Evolutionary conservation across 2,888 invertebrate species (phyloP), one percentile per base, ranked within the genome.

Genomic region (Sphaeridia pumilis): DNA sequence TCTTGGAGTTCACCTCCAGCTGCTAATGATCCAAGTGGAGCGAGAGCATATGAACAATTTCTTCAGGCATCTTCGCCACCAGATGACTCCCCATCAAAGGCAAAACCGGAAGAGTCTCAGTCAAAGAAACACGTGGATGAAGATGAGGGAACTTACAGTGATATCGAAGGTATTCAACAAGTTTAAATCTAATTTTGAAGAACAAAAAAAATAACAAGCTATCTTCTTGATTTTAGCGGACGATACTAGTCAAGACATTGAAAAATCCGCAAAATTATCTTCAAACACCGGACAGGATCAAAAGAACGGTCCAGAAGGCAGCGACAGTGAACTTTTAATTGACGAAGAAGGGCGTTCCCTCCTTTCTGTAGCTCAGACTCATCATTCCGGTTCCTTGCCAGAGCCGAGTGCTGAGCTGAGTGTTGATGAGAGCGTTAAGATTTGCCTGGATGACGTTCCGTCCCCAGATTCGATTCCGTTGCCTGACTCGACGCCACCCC

Each of bases 71-170:
- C 21, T 43, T 4, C 7, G 24, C 17, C 25, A 43, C 31, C 28
- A 52, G 45, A 3, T 46, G 35, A 10, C 46, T 38, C 51, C 20
- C 22, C 22, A 20, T n/a, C 24, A 20, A 48, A 53, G 22, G 7
- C 35, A 7, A 22, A 27, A 2, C 25, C 17, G n/a, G 20, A 36
- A 38, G 24, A 47, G 22, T 48, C 48, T 4, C 60, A 63, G 12
- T 43, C 49, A 10, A 54, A 55, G 12, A 49, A 56, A 26, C 52
- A 54, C 5, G 56, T 65, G 24, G 67, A 67, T 42, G 69, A 70
- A 36, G 78, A 79, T 57, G 72, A 77, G 35, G 79, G 80, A 62
- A 75, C 79, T 59, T 81, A 80, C 64, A 77, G 78, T 58, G 79
- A 80, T 59, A 78, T 79, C 42, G 79, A 79, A 66, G 72, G 63